Conservation (phyloP, 2,797 vertebrate genomes). For the Myotis pilosus region DNA sequence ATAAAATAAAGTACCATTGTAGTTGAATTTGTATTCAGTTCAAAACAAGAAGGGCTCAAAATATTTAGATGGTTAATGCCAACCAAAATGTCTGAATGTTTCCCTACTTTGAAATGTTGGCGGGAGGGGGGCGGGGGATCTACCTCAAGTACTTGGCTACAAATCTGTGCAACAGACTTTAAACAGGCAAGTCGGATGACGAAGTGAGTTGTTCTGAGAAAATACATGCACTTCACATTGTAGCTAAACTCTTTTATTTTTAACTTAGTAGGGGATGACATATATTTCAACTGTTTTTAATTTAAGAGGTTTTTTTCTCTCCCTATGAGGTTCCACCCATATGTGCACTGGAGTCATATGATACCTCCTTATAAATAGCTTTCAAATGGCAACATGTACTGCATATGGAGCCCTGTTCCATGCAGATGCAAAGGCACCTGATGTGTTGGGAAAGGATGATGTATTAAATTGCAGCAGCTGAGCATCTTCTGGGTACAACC, state of each 20-base stretch:
- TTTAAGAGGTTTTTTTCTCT: background rate
- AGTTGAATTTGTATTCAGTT: slow-evolving; percentile 36
- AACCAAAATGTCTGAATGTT: background rate
- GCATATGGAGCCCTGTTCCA: background rate
- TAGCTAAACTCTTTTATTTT: background rate
- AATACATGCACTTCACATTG: background rate
- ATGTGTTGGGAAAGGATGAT: background rate
- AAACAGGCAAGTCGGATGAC: background rate
- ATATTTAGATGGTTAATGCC: background rate
- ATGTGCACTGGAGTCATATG: background rate
- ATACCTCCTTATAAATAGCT: slow-evolving; percentile 23
- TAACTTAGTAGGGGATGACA: slow-evolving; percentile 26
- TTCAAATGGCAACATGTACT: slow-evolving; percentile 4
- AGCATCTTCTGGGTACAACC: background rate
- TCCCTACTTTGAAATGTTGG: background rate
- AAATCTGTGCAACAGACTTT: slow-evolving; percentile 32
- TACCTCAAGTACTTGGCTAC: slow-evolving; percentile 3
- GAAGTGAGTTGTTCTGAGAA: slow-evolving; percentile 26
- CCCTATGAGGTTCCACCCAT: background rate
- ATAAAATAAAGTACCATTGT: background rate
- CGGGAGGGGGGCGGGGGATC: background rate
- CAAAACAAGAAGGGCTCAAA: background rate
- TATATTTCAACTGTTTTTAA: slow-evolving; percentile 32
- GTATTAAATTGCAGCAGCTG: background rate
- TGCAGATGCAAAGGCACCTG: background rate